Evolutionary conservation across 2,797 vertebrate genomes (phyloP).

Genomic region (Myotis daubentonii): DNA sequence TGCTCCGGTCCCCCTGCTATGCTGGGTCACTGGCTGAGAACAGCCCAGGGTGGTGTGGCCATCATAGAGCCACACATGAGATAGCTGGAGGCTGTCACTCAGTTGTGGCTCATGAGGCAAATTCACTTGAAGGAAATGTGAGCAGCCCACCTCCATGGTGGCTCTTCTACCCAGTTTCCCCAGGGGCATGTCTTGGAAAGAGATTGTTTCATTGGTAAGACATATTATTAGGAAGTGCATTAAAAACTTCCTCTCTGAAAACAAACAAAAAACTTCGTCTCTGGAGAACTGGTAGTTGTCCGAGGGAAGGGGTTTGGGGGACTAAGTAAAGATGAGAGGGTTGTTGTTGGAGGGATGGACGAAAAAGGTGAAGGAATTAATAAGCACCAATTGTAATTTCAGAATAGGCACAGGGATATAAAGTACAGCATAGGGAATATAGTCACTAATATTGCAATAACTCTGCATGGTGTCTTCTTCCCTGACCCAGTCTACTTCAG

Average conservation of each 20-base stretch:
- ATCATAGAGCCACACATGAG: neutral
- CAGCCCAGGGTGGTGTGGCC: neutral
- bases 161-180: neutral
- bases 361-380: neutral
- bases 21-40: neutral
- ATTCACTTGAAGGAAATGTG: neutral
- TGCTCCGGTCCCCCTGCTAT: neutral
- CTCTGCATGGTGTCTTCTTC: neutral
- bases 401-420: neutral
- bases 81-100: neutral
- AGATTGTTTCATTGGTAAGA: neutral
- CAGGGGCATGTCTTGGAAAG: neutral
- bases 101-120: neutral
- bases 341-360: neutral
- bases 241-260: neutral
- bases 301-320: neutral
- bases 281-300: neutral
- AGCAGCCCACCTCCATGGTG: neutral
- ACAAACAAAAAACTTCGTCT: neutral
- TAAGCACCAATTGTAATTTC: neutral
- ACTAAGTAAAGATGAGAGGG: neutral
- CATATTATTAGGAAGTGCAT: neutral
- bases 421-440: neutral
- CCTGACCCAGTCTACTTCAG: neutral
- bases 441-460: neutral